Base-by-base conservation (phyloP, 2,113 vertebrate species). In the Datnioides undecimradiatus region DNA sequence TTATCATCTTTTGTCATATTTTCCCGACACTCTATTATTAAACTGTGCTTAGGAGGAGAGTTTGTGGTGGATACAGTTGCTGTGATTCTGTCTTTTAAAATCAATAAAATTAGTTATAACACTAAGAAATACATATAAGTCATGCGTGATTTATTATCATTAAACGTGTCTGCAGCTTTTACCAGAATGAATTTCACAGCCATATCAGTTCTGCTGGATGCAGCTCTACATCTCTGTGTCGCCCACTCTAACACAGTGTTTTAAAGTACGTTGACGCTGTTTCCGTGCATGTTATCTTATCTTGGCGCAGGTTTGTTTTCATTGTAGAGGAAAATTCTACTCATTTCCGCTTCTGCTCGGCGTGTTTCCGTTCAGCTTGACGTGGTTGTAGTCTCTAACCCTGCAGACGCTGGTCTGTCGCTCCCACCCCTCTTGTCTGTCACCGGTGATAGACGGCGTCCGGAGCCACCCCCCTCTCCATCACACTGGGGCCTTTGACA, bases 371-470 rank as follows among this genome's bases (percentile, higher is more conserved):
- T 51, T 21, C 0, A 25, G 2, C 66, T 65, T 79, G 74, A 60
- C 36, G 27, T 41, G 33, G 14, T n/a, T 12, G 55, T 29, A 23
- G 45, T 65, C 46, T 21, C 45, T 52, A 41, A 73, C 52, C 33
- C 60, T 23, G 70, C 66, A 81, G 78, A 73, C 66, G 21, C 65
- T 59, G 54, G 25, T 58, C 69, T 54, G 70, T 79, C 38, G 23
- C 70, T 77, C 69, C 43, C 73, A 52, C 82, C 73, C 33, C 59
- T 2, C 13, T 73, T 64, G 75, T 38, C 60, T 69, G 68, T 68
- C 65, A 70, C 34, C 36, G 11, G 46, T 71, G 82, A 79, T 54
- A 34, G 55, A 69, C 27, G 21, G 34, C 31, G 46, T 72, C 72
- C 72, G 73, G 17, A 76, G 4, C 29, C 60, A 49, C 45, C 12